phyloP scores from a whole-genome alignment of 1,140 invertebrate genomes.

The Mylabris phalerata region DNA sequence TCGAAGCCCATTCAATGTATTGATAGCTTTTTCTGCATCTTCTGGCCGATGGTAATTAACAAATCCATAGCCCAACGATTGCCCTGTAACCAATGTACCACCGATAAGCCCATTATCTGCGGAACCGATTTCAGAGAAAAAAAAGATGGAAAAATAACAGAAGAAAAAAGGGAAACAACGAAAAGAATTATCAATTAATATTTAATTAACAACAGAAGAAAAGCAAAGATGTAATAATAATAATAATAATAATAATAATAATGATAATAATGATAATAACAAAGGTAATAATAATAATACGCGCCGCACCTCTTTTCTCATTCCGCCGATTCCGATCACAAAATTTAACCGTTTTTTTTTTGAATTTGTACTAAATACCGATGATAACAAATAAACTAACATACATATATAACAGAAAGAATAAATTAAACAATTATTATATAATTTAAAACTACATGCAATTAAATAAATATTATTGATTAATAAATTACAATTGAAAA shows the following conservation, averaged over 20 bases:
- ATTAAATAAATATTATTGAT: too few species aligned
- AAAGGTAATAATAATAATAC: background rate
- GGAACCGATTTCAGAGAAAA: slow-evolving; percentile 31
- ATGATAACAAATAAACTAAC: too few species aligned
- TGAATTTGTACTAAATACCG: too few species aligned
- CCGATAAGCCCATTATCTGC: slow-evolving; percentile 35
- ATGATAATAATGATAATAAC: too few species aligned
- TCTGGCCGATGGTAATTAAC: slow-evolving; percentile 96
- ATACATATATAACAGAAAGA: too few species aligned
- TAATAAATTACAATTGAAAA: too few species aligned
- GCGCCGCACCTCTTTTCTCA: too few species aligned
- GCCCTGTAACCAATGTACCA: slow-evolving; percentile 61
- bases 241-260: too few species aligned
- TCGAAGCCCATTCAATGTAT: slow-evolving; percentile 91
- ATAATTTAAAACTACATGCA: too few species aligned
- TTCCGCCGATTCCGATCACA: too few species aligned
- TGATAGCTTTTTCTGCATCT: slow-evolving; percentile 97
- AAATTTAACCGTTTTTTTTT: too few species aligned
- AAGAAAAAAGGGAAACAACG: slow-evolving; percentile 23
- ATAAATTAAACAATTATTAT: too few species aligned
- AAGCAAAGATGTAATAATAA: background rate
- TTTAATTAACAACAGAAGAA: background rate
- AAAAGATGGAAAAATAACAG: slow-evolving; percentile 35
- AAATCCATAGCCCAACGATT: slow-evolving; percentile 98
- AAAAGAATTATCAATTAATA: slow-evolving; percentile 10